Evolutionary conservation across 2,113 vertebrate species (phyloP).

Genomic region (Sarotherodon lohbergeri): DNA sequence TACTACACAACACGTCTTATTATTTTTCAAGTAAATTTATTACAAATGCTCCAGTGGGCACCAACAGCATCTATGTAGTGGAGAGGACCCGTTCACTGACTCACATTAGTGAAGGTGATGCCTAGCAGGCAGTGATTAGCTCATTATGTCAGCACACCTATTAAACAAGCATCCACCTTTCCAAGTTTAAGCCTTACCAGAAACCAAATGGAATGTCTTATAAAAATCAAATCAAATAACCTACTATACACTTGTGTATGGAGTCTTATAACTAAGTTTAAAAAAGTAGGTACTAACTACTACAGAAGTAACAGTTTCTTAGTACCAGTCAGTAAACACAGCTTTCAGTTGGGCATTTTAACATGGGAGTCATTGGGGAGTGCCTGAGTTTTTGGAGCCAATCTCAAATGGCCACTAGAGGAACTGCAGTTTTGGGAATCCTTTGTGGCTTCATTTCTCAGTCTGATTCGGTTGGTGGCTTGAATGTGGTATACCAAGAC

Average conservation of each 20-base stretch:
- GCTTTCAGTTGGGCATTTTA: neutral
- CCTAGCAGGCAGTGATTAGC: neutral
- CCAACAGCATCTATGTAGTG: neutral
- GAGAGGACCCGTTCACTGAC: neutral
- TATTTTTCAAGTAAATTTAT: neutral
- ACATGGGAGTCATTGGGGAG: neutral
- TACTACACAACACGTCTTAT: neutral
- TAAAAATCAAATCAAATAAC: accelerated
- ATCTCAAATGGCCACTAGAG: neutral
- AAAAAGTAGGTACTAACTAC: neutral
- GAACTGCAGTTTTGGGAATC: neutral
- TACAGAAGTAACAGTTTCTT: neutral
- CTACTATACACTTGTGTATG: accelerated
- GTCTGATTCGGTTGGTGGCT: neutral
- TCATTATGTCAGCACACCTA: neutral
- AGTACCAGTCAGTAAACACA: neutral
- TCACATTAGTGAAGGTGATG: neutral
- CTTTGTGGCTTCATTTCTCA: neutral
- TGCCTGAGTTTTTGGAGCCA: neutral
- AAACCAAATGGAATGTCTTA: neutral
- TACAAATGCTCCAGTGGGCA: neutral
- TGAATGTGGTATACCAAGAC: neutral
- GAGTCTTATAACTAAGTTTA: neutral
- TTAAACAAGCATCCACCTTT: neutral
- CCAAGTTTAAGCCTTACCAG: neutral